A percentile compares a stretch with the other conserved stretches of the same genome.
phyloP scores from a whole-genome alignment of 2,888 invertebrate species.

The Temnothorax unifasciatus region DNA sequence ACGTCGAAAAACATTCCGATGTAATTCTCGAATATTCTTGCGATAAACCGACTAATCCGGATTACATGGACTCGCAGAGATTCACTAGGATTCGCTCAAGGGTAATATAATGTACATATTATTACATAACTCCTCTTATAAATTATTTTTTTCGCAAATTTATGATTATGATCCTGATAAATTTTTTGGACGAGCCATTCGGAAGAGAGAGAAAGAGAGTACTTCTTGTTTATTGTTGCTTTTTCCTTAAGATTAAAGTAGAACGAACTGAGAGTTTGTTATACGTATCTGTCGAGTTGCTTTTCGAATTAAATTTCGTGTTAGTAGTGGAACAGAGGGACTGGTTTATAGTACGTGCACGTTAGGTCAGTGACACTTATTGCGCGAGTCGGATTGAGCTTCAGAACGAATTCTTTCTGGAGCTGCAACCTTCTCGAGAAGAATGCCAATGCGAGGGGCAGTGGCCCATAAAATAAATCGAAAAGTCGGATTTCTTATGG shows the following conservation, averaged over 20 bases:
- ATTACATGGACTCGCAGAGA: conserved; percentile 49
- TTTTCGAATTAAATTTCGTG: conserved; percentile 45
- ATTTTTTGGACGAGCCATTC: not conserved
- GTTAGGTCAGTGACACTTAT: conserved; percentile 81
- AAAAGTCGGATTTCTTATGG: conserved; percentile 37
- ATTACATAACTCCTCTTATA: not conserved
- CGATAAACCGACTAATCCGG: conserved; percentile 45
- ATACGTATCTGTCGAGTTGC: conserved; percentile 11
- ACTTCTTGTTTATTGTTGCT: conserved; percentile 16
- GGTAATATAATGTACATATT: not conserved
- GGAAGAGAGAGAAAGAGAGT: not conserved
- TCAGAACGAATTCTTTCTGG: conserved; percentile 57
- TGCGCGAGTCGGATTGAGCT: conserved; percentile 73
- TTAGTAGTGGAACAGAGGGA: conserved; percentile 1
- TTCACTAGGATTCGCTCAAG: not conserved
- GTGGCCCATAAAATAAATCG: conserved; percentile 19
- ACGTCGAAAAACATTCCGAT: conserved; percentile 24
- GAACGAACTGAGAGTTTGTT: conserved; percentile 19
- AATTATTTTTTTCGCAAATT: not conserved
- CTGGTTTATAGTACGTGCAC: conserved; percentile 61
- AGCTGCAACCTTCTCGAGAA: conserved; percentile 18
- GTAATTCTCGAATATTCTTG: conserved; percentile 34
- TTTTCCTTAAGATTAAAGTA: conserved; percentile 2
- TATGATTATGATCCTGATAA: not conserved
- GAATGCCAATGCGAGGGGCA: conserved; percentile 71